These are phyloP conservation scores for Acrocephalus scirpaceus DNA, from an alignment of 2,797 vertebrate genomes.

Conservation along the genomic window DNA sequence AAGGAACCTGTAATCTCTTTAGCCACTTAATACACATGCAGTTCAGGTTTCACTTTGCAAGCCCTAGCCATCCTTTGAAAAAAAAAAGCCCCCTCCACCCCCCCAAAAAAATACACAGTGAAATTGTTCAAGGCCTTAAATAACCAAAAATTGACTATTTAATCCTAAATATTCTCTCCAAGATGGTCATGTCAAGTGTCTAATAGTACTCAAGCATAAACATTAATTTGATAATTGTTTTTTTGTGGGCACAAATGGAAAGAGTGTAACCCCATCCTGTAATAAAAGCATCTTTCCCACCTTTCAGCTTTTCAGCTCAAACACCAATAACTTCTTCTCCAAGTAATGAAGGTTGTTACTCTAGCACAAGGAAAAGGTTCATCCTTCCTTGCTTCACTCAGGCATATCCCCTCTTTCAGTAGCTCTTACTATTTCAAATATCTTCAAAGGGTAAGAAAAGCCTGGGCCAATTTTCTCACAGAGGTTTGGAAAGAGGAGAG, in stretches of 20 bases:
- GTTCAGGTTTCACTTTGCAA: not conserved
- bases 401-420: not conserved
- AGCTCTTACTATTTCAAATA: not conserved
- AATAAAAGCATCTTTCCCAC: not conserved
- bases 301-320: not conserved
- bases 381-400: not conserved
- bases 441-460: not conserved
- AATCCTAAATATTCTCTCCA: not conserved
- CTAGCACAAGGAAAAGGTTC: not conserved
- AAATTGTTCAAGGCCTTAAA: not conserved
- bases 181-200: not conserved
- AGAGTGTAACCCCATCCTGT: not conserved
- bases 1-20: not conserved
- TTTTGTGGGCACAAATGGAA: not conserved
- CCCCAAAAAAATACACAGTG: rapidly evolving
- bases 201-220: not conserved
- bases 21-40: not conserved
- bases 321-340: not conserved
- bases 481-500: not conserved
- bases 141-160: not conserved
- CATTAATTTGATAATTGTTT: not conserved
- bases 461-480: not conserved
- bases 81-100: rapidly evolving
- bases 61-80: not conserved
- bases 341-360: not conserved